phyloP scores from a whole-genome alignment of 2,797 vertebrate genomes.

The Anguilla obscura region DNA sequence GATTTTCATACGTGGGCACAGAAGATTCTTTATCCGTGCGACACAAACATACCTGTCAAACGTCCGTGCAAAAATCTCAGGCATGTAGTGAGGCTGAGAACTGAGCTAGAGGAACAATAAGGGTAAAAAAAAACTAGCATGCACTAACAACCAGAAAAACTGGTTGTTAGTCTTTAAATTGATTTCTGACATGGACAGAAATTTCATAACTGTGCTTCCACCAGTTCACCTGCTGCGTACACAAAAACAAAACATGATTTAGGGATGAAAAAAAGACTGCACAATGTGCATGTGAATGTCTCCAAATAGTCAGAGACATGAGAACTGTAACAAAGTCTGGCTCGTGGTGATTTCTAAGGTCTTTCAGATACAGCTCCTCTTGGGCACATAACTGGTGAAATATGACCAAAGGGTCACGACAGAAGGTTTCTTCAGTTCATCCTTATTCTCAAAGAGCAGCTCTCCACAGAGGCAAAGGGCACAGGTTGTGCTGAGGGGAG shows the following conservation, averaged over 20 bases:
- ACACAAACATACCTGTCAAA: not conserved
- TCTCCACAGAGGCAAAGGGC: not conserved
- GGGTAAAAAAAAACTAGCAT: not conserved
- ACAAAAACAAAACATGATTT: not conserved
- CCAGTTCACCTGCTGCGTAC: not conserved
- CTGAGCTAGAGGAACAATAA: not conserved
- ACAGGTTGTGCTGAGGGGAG: conserved; percentile 27
- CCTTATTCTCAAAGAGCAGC: conserved; percentile 31
- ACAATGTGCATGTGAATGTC: not conserved
- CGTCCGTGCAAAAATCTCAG: not conserved
- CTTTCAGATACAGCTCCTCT: not conserved
- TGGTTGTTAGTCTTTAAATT: not conserved
- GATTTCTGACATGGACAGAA: not conserved
- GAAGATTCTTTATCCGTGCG: not conserved
- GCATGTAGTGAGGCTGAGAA: not conserved
- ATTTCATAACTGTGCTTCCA: not conserved
- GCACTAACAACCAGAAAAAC: not conserved
- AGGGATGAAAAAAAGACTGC: not conserved
- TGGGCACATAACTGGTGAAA: not conserved
- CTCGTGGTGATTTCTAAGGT: not conserved
- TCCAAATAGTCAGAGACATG: not conserved
- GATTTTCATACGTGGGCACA: not conserved
- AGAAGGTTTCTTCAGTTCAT: conserved; percentile 36
- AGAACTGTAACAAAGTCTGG: not conserved
- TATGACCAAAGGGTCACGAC: not conserved